Base-by-base conservation (phyloP, 2,113 vertebrate genomes). In the Sterrhoptilus dennistouni region DNA sequence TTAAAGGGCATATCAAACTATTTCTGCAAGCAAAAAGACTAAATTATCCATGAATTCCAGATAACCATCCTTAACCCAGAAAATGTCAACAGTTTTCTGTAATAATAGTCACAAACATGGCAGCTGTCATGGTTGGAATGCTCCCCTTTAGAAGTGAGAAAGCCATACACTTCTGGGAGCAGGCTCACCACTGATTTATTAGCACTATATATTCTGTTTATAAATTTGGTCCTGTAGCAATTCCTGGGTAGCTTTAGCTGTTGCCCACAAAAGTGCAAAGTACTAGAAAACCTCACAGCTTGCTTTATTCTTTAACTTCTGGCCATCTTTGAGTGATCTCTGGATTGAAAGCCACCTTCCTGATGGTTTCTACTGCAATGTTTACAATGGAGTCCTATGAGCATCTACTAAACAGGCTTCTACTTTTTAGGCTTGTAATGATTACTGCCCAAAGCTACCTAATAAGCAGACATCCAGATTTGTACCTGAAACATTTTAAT, bases 11-110 rank as follows among this genome's bases (percentile, higher is more conserved):
- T 92, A 97, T 92, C 71, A 89, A 95, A 92, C 83, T 89, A 64
- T 92, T 97, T 93, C 92, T 96, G 83, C 74, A 76, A 95, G 88
- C 52, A 93, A 95, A 92, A 95, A 36, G 49, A 93, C 90, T 95
- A 95, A 96, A 96, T 94, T 94, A 93, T 92, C 96, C 90, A 96
- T 96, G 83, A 94, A 94, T 95, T 89, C 72, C 64, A 75, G 63
- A 96, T 94, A 93, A 89, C 61, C 49, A 71, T 83, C 68, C 68
- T 83, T 83, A 90, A 92, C 76, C 42, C 68, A 81, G 90, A 87
- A 90, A 96, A 89, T 60, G 64, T 89, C 86, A 91, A 78, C 56
- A 90, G 91, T 93, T 93, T 95, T 83, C 91, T 78, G 6, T 85
- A 60, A 69, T 91, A 71, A 64, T 24, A 64, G 60, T 89, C 85